Conservation (phyloP, 2,113 vertebrate genomes). For the Vireo altiloquus region DNA sequence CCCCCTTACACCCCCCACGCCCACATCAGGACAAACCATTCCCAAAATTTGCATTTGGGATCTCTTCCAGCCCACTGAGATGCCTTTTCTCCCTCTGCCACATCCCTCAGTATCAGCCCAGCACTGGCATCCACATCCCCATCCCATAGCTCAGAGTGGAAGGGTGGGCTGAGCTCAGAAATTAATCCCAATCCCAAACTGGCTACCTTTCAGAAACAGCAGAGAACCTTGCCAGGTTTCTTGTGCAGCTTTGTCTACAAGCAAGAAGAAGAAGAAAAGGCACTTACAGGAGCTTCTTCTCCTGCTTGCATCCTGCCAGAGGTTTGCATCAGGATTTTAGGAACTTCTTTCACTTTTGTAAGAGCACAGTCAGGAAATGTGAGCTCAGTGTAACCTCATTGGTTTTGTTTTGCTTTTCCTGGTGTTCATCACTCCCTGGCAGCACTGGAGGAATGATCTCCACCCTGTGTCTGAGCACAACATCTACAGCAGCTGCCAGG, state of each 20-base stretch:
- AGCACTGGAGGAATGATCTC: not conserved
- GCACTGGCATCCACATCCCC: not conserved
- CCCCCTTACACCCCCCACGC: not conserved
- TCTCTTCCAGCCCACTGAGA: not conserved
- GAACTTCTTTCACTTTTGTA: not conserved
- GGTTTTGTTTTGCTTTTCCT: not conserved
- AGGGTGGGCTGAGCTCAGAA: not conserved
- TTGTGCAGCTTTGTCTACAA: not conserved
- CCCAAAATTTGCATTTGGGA: not conserved
- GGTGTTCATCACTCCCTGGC: not conserved
- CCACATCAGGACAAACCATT: not conserved
- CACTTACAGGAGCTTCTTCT: slow-evolving; percentile 13
- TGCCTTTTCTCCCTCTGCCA: not conserved
- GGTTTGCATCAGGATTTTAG: not conserved
- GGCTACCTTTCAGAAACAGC: not conserved
- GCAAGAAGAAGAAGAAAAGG: not conserved
- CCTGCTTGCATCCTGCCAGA: not conserved
- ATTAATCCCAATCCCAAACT: not conserved
- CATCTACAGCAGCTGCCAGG: not conserved
- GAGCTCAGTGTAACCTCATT: not conserved
- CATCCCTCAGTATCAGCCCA: rapidly evolving
- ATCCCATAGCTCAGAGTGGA: rapidly evolving
- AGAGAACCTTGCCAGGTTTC: not conserved
- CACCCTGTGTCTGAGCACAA: rapidly evolving
- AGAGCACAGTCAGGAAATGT: not conserved